Base-by-base conservation (phyloP, 2,113 vertebrate species). In the Brachyistius frenatus region DNA sequence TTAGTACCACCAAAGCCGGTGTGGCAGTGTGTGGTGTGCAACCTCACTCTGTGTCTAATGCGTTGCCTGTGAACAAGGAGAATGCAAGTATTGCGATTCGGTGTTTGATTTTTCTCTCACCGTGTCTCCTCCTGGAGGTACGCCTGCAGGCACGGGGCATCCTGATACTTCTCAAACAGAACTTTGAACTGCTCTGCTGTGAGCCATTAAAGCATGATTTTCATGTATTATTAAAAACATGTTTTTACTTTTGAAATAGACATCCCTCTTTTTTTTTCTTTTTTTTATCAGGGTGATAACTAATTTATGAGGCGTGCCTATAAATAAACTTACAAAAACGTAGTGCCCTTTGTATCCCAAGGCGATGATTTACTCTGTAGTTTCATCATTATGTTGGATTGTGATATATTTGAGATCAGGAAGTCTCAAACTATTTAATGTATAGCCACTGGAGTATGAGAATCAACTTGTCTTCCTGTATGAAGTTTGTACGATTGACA, bases 161-260 rank as follows among this genome's bases (percentile, higher is more conserved):
- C 71, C 81, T 50, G 7, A 57, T 64, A n/a, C 67, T 74, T 58
- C 50, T 63, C 41, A 39, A 75, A 44, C 77, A 70, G 36, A 75
- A 78, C 84, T 79, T 79, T 86, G 61, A 89, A 83, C 77, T 69
- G 56, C 56, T 75, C 52, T 50, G 73, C 76, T 63, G 46, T 58
- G 76, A 85, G 74, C 66, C 66, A 74, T 76, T 80, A 62, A 77
- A 39, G 56, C 66, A 62, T 55, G 70, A 41, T 57, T 54, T 71
- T 68, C 70, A 86, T 90, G 65, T 78, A 63, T 87, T 84, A 90
- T 88, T 87, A 52, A 86, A 73, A 64, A 39, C 44, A 5, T 46
- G 39, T 81, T 80, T 89, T 73, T 49, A 66, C 76, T 77, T 67
- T 66, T 82, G 66, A 86, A 81, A 68, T 47, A 66, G 52, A 63